These are phyloP conservation scores for Reticulitermes speratus DNA, from an alignment of 1,140 invertebrate genomes.

Conservation along the genomic window DNA sequence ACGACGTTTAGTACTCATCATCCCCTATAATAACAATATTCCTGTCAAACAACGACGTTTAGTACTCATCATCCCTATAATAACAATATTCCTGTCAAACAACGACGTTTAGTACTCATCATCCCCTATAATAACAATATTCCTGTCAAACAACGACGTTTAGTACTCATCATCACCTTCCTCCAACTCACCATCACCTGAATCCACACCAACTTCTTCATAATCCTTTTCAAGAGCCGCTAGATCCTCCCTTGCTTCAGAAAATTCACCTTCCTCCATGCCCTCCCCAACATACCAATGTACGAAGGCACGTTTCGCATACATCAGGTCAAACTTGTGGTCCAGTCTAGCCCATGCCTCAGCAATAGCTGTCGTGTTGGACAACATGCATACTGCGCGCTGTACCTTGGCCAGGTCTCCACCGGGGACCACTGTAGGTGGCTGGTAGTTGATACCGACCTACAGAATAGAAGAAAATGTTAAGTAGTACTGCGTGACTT, in stretches of 20 bases:
- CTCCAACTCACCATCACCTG: slow-evolving; percentile 55
- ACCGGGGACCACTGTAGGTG: slow-evolving; percentile 78
- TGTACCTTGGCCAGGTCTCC: slow-evolving; percentile 75
- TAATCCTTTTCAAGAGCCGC: slow-evolving; percentile 66
- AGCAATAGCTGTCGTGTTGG: slow-evolving; percentile 77
- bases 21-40: too few species aligned
- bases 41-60: neutral
- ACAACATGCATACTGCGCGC: slow-evolving; percentile 75
- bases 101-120: slow-evolving; percentile 44
- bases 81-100: neutral
- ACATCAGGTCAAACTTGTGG: slow-evolving; percentile 82
- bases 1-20: slow-evolving; percentile 44
- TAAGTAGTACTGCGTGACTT: too few species aligned
- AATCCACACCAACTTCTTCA: slow-evolving; percentile 66
- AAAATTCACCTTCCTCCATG: slow-evolving; percentile 66
- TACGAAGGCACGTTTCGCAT: slow-evolving; percentile 66
- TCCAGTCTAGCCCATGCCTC: slow-evolving; percentile 76
- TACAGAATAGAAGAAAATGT: slow-evolving; percentile 39
- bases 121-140: slow-evolving; percentile 34
- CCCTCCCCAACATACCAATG: slow-evolving; percentile 65
- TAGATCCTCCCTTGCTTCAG: slow-evolving; percentile 65
- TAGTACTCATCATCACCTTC: slow-evolving; percentile 51
- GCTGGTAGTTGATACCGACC: slow-evolving; percentile 81
- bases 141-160: neutral
- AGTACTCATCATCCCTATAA: slow-evolving; percentile 53